Evolutionary conservation across 64 coral and sea anemone genomes (phyloP).

Genomic region (Trachythela sp.): DNA sequence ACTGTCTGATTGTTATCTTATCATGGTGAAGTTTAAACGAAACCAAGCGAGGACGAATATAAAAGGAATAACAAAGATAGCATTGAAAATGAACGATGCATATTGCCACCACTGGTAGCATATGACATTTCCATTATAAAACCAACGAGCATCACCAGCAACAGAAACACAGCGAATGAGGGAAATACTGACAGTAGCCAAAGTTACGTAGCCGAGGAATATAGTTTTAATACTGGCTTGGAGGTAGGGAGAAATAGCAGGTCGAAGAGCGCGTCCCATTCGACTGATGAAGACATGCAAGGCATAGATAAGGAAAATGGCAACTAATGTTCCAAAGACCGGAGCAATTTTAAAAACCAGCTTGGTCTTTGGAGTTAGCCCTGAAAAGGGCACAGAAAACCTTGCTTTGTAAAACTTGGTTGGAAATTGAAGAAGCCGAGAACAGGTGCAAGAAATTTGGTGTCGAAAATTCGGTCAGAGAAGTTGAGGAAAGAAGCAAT

Average conservation of each 20-base stretch:
- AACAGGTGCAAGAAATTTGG: not conserved
- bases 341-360: not conserved
- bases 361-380: conserved; percentile 27
- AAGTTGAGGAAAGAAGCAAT: conserved; percentile 20
- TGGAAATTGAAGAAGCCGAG: conserved; percentile 40
- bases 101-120: conserved; percentile 52
- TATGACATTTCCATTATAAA: conserved; percentile 26
- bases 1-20: not conserved
- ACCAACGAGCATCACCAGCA: not conserved
- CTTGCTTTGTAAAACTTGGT: not conserved
- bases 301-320: conserved; percentile 9
- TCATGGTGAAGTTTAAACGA: conserved; percentile 21
- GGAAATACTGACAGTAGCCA: conserved; percentile 14
- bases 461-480: not conserved
- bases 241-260: conserved; percentile 9
- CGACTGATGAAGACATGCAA: not conserved
- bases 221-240: conserved; percentile 17
- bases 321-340: conserved; percentile 35
- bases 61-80: conserved; percentile 20
- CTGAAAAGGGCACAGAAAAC: conserved; percentile 18
- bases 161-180: conserved; percentile 27
- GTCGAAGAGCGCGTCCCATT: not conserved
- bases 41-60: conserved; percentile 6
- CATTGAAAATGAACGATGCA: conserved; percentile 8
- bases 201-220: conserved; percentile 38